These are phyloP conservation scores for Pempheris klunzingeri DNA, from an alignment of 2,797 vertebrate species.

Conservation along the genomic window DNA sequence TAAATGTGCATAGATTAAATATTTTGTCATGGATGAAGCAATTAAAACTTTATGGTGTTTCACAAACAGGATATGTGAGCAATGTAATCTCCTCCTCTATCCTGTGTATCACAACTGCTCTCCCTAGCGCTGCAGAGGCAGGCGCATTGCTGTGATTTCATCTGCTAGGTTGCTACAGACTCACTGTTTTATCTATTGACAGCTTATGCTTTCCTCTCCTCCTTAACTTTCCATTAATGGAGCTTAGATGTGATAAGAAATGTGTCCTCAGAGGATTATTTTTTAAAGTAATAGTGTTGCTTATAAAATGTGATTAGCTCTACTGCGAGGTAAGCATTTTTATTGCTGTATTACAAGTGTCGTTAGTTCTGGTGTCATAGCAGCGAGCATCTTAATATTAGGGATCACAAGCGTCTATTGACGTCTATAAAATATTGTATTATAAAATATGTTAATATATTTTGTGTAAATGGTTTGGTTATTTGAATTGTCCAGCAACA, in stretches of 20 bases:
- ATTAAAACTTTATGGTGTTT: constrained; percentile 39
- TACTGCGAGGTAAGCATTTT: constrained; percentile 74
- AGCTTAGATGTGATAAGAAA: constrained; percentile 54
- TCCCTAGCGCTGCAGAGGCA: constrained; percentile 76
- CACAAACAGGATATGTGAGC: constrained; percentile 44
- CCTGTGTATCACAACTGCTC: constrained; percentile 55
- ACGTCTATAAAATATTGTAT: no score
- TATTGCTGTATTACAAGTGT: constrained; percentile 43
- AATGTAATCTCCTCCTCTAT: constrained; percentile 60
- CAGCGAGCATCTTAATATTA: constrained; percentile 19
- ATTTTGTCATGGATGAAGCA: constrained; percentile 7
- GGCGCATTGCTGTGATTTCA: constrained; percentile 78
- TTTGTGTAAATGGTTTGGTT: neutral
- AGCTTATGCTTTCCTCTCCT: constrained; percentile 46
- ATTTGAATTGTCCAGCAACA: neutral
- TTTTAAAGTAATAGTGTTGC: constrained; percentile 49
- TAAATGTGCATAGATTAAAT: constrained; percentile 14
- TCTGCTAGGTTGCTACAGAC: constrained; percentile 67
- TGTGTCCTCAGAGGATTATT: constrained; percentile 45
- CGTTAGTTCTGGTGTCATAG: constrained; percentile 28
- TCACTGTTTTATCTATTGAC: constrained; percentile 58
- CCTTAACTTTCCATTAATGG: constrained; percentile 55
- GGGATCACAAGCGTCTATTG: neutral
- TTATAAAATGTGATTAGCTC: constrained; percentile 68
- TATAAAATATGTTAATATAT: no score